phyloP scores from a whole-genome alignment of 1,140 invertebrate species.

The Trachymyrmex cornetzi region DNA sequence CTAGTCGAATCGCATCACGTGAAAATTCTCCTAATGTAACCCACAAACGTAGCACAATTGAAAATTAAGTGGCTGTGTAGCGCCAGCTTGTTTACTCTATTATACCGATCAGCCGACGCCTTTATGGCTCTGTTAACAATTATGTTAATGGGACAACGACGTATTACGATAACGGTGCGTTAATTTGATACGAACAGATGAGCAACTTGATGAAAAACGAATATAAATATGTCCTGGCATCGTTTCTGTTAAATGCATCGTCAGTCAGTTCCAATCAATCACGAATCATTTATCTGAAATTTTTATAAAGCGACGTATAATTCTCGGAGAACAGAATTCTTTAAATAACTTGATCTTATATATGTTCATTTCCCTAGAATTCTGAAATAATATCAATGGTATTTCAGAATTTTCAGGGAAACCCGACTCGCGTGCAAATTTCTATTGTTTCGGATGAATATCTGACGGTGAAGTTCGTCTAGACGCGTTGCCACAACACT shows the following conservation, averaged over 20 bases:
- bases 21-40: conserved; percentile 33
- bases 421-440: not conserved
- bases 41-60: conserved; percentile 50
- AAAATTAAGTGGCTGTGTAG: conserved; percentile 52
- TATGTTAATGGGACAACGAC: conserved; percentile 57
- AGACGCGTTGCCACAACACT: conserved; percentile 55
- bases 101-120: conserved; percentile 53
- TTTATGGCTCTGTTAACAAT: conserved; percentile 55
- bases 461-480: not conserved
- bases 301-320: not conserved
- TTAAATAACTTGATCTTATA: not conserved
- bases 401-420: not conserved
- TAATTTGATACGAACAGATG: not conserved
- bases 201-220: not conserved
- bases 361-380: not conserved
- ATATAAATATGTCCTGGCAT: not conserved
- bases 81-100: conserved; percentile 58
- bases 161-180: not conserved
- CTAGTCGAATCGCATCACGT: not conserved
- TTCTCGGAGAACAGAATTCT: not conserved
- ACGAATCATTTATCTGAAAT: not conserved
- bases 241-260: not conserved
- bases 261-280: not conserved
- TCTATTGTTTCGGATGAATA: not conserved
- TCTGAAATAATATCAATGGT: not conserved